Base-by-base conservation (phyloP, 2,113 vertebrate species). In the Scomber colias region DNA sequence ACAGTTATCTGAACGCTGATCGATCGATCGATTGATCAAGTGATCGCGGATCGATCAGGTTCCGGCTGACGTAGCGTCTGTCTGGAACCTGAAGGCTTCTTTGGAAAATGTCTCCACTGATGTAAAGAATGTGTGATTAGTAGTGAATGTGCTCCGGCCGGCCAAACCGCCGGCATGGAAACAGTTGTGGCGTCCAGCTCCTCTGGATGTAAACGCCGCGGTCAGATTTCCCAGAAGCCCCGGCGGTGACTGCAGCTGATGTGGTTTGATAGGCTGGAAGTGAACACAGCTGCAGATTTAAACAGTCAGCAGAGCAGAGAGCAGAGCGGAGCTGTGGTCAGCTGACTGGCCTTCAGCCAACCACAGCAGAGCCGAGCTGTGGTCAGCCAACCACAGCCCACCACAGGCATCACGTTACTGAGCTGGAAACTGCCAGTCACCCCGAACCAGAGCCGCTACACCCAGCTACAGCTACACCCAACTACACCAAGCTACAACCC, bases 221-320 rank as follows among this genome's bases (percentile, higher is more conserved):
- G 71, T 80, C 75, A 63, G 59, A 62, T 83, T 87, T 90, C 87
- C 80, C 85, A 83, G 89, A 90, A 89, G 54, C 54, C 30, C 2
- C 30, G 8, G 24, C 24, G 86, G 75, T 82, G 51, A 70, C 78
- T 75, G 54, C 60, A 68, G 59, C 8, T 31, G 63, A 68, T 72
- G 75, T 65, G 71, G 82, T 77, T 30, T 60, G 84, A 85, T 82
- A 50, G 72, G 62, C 67, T 85, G 70, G 60, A 75, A 79, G 55
- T 6, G 79, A 66, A 31, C 8, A 3, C 35, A 70, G 80, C 80
- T 83, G 85, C 73, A 78, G 68, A 74, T 65, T 82, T 61, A 60
- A 19, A 69, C n/a, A 57, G 72, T 83, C 72, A 75, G 81, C 77
- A 71, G 59, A 63, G 45, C 44, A 11, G 5, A 16, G 15, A 31